Percentiles rank a stretch among this genome's conserved stretches.
Conservation (phyloP, 2,113 vertebrate genomes). For the Forbesichthys papilliferus region DNA sequence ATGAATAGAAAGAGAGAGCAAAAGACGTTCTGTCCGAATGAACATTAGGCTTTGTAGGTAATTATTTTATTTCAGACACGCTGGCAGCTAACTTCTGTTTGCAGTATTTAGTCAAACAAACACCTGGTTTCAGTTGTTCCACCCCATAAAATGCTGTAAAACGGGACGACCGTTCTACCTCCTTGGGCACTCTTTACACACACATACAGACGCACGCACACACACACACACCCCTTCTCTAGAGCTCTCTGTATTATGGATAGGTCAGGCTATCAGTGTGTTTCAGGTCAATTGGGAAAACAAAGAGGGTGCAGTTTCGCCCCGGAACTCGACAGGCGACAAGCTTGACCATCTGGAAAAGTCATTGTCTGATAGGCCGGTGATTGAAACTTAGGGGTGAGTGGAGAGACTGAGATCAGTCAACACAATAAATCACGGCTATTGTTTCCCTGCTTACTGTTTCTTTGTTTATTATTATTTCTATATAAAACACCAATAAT, state of each 20-base stretch:
- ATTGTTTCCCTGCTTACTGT: slow-evolving; percentile 34
- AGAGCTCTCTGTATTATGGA: background rate
- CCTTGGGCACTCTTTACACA: slow-evolving; percentile 23
- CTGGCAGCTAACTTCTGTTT: slow-evolving; percentile 56
- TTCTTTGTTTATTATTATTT: slow-evolving; percentile 25
- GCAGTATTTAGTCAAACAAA: slow-evolving; percentile 59
- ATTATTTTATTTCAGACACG: slow-evolving; percentile 47
- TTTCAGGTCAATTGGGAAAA: slow-evolving; percentile 33
- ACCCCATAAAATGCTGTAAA: slow-evolving; percentile 65
- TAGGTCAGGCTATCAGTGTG: slow-evolving; percentile 45
- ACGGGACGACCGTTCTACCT: slow-evolving; percentile 47
- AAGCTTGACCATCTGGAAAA: slow-evolving; percentile 72
- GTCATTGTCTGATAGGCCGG: slow-evolving; percentile 57
- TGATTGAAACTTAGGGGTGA: slow-evolving; percentile 55
- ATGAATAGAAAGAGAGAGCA: slow-evolving; percentile 7
- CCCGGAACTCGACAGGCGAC: slow-evolving; percentile 56
- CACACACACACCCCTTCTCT: slow-evolving; percentile 24
- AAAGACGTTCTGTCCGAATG: slow-evolving; percentile 31
- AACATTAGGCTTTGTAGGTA: slow-evolving; percentile 24
- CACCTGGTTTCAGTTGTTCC: slow-evolving; percentile 70
- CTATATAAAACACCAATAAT: slow-evolving; percentile 40
- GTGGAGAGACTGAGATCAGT: slow-evolving; percentile 53
- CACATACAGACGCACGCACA: background rate
- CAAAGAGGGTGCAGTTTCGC: slow-evolving; percentile 49
- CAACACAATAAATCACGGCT: slow-evolving; percentile 53